Evolutionary conservation across 2,113 vertebrate genomes (phyloP), one percentile per base, ranked within the genome.

Genomic region (Chaenogobius annularis): DNA sequence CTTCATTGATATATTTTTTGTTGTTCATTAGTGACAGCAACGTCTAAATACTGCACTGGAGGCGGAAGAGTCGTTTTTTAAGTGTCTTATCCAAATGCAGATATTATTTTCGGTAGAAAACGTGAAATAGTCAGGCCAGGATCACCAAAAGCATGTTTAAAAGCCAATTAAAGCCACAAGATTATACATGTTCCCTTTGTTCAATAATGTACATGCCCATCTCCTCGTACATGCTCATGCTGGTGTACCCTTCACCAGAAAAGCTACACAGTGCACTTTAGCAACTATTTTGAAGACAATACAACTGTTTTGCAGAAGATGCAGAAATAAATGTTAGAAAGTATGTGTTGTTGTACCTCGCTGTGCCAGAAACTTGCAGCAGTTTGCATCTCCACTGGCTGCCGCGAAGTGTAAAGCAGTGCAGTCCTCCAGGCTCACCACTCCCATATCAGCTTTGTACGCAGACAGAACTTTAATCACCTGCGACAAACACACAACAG

Each of bases 281-380:
- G 17, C 13, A 13, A 46, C 14, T 17, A 48, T 48, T 48, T 48
- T 6, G 4, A 17, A 48, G 47, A 48, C 6, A n/a, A 0, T 52
- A 40, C 9, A 40, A 40, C 7, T 43, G 40, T 10, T 9, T 10
- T 43, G 7, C 40, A 43, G 10, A 43, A 5, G 48, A 52, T 48
- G 3, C 48, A 9, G 7, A 23, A 5, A 23, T 13, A 23, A 56
- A 23, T 13, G 22, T 56, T 3, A 17, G 3, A 11, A 63, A 37
- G 26, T 37, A 17, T 37, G 37, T n/a, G 14, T 10, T 3, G 20
- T 59, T 40, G 56, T 93, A 99, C 98, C 97, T 97, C 98, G 94
- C 86, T 98, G 98, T 77, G 94, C 93, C 86, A 99, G 87, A 75
- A 98, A 99, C 82, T 84, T 96, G 93, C 97, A 99, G 86, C 96